phyloP scores from a whole-genome alignment of 2,888 invertebrate genomes.

The Drosophila heteroneura region DNA sequence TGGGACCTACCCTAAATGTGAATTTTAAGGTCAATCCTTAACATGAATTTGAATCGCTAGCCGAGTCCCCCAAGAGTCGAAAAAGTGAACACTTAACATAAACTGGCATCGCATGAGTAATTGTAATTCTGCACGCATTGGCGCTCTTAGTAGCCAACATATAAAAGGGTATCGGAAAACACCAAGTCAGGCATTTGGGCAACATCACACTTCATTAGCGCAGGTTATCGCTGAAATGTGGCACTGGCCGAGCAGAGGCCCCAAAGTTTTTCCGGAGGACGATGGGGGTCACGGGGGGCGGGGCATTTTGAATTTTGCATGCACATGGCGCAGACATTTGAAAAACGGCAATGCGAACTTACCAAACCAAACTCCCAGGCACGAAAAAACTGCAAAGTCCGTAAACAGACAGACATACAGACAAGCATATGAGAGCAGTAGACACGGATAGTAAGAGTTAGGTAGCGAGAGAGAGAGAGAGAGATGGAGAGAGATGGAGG shows the following conservation, averaged over 20 bases:
- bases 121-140: slow-evolving; percentile 57
- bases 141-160: slow-evolving; percentile 7
- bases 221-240: slow-evolving; percentile 70
- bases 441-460: background rate
- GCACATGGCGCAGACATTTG: slow-evolving; percentile 78
- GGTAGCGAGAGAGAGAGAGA: background rate
- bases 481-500: slow-evolving; percentile 19
- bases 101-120: slow-evolving; percentile 32
- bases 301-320: slow-evolving; percentile 70
- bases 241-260: slow-evolving; percentile 20
- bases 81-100: background rate
- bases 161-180: slow-evolving; percentile 46
- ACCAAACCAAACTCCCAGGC: slow-evolving; percentile 68
- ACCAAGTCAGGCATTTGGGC: slow-evolving; percentile 50
- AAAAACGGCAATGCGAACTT: slow-evolving; percentile 68
- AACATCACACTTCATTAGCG: slow-evolving; percentile 77
- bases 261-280: slow-evolving; percentile 2
- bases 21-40: background rate
- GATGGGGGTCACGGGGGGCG: background rate
- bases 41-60: background rate
- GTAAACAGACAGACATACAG: slow-evolving; percentile 54
- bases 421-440: slow-evolving; percentile 21
- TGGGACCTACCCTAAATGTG: background rate
- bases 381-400: slow-evolving; percentile 79
- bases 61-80: background rate